Evolutionary conservation across 2,797 vertebrate species (phyloP), one percentile per base, ranked within the genome.

Genomic region (Sebastes matsubarae): DNA sequence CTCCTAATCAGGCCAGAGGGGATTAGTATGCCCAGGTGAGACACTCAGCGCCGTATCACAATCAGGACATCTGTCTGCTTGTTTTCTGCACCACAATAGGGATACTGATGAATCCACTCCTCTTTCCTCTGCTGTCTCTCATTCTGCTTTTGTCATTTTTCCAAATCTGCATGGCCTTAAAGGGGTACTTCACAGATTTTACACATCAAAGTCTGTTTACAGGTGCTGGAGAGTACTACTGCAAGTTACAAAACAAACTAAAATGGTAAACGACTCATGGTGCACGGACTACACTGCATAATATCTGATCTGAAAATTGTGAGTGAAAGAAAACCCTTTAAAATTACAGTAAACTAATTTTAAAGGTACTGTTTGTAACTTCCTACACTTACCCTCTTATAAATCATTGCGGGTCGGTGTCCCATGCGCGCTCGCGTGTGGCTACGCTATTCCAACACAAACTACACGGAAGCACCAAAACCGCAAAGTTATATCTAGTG

Each of bases 51-150:
- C 61, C 82, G 60, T 16, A 87, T 79, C 73, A 90, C 80, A 89
- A 89, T 87, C 85, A 83, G 24, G 12, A 84, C 90, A 91, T 93
- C 92, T 93, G 92, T 83, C 59, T 77, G 70, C 73, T 80, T 79
- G 65, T 85, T 84, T 81, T 83, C 68, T 82, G 70, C 76, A 59
- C 8, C 72, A 79, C 79, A 81, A 87, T 81, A 68, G 72, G 27
- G 59, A 36, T 77, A 82, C 64, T 81, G 75, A 85, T 90, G 75
- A 77, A 86, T 76, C 46, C 58, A 42, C 65, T 81, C 58, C 50
- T 64, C 20, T n/a, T 59, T 67, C 52, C 57, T 78, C 59, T 68
- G 36, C 20, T 61, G 5, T 13, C 25, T 68, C 29, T 52, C 55
- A 18, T 52, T 68, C 6, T 59, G 24, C 8, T 83, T 70, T 34